Evolutionary conservation across 2,888 invertebrate species (phyloP), one percentile per base, ranked within the genome.

Genomic region (Pristionchus maxplancki): DNA sequence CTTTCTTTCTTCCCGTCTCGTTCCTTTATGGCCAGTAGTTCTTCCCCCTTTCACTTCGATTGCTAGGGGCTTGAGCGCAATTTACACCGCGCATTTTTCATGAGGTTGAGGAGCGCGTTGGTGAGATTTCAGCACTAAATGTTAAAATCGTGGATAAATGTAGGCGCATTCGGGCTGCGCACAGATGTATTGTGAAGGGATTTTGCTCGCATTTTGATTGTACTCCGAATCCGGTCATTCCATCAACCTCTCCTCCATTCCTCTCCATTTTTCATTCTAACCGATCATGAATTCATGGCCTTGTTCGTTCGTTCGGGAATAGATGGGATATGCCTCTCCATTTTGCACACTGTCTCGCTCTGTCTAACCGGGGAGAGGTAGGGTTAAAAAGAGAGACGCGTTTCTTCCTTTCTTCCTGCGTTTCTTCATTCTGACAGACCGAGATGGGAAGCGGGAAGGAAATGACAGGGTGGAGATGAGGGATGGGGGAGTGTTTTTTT

Each of bases 221-320:
- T 74, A 15, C 37, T 17, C 28, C 24, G 2, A 17, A 9, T 9
- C n/a, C 78, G 78, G n/a, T n/a, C 44, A 78, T 48, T 48, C 78
- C 78, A 71, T 81, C 31, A 48, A 8, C 50, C 15, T 83, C 53
- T 20, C 24, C 53, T 34, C 34, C 50, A 24, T 50, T 20, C 82
- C 34, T 24, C 15, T 53, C 34, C 82, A 11, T 53, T 34, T 53
- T 17, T 53, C 53, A 53, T 53, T 53, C 53, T 1, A 0, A 5
- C 82, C 82, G 44, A 83, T 83, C 53, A 83, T 83, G 53, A 83
- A 83, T 83, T 83, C 82, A 83, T 83, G 53, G 82, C 53, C 82
- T 83, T 34, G 53, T 83, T 83, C 40, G 78, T 20, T 24, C n/a
- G n/a, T n/a, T n/a, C 48, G 81, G 81, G 28, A 5, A n/a, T 44